Percentiles rank a stretch among this genome's conserved stretches.
Conservation (phyloP, 2,113 vertebrate species). For the Mormoops blainvillei region DNA sequence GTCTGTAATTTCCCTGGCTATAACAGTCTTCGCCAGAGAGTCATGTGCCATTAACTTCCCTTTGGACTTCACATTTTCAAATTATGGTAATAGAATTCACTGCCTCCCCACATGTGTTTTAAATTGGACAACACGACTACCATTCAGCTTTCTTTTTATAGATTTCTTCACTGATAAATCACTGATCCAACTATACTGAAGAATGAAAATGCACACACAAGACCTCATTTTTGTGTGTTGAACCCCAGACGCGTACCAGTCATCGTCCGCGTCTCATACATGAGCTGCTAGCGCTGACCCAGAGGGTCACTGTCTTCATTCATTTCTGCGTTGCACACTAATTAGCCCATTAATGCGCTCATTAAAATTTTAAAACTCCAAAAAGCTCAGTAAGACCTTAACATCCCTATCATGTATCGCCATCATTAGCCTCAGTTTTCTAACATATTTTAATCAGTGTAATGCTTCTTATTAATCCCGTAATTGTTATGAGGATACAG, state of each 20-base stretch:
- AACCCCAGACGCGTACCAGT: neutral
- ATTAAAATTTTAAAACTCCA: neutral
- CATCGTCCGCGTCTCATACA: fast-evolving
- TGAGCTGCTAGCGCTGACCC: neutral
- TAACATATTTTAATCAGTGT: neutral
- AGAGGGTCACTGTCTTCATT: neutral
- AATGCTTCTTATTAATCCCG: neutral
- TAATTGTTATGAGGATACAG: neutral
- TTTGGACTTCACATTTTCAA: neutral
- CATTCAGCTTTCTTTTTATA: neutral
- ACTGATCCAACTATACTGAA: neutral
- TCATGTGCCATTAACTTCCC: neutral
- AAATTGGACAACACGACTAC: neutral
- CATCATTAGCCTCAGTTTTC: neutral
- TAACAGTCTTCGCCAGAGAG: neutral
- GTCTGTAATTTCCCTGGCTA: neutral
- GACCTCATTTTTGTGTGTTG: neutral
- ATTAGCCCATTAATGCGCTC: neutral
- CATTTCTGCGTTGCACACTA: neutral
- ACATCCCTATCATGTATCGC: neutral
- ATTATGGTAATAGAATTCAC: too few relatives aligned
- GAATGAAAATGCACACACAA: neutral
- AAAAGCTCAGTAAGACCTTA: neutral
- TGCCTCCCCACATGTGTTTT: neutral
- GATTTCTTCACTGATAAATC: neutral